Conservation (phyloP, 2,888 invertebrate genomes). For the Epistrophella euchroma region DNA sequence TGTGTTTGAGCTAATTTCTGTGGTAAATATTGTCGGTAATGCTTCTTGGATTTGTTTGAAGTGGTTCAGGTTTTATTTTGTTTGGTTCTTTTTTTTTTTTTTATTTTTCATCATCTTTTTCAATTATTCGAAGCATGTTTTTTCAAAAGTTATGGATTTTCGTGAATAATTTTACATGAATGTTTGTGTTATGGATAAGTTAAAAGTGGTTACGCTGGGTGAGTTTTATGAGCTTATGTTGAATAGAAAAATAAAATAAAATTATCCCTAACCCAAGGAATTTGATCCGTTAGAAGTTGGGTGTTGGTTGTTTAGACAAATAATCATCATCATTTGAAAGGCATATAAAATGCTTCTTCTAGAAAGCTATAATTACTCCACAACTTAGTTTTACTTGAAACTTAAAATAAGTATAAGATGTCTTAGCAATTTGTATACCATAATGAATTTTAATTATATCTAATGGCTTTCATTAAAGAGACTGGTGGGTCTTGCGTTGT, state of each 20-base stretch:
- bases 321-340: not conserved
- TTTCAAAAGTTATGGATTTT: slow-evolving; percentile 56
- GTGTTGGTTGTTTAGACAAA: not conserved
- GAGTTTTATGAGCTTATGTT: not conserved
- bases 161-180: slow-evolving; percentile 29
- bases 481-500: too few species aligned
- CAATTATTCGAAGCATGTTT: slow-evolving; percentile 24
- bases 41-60: slow-evolving; percentile 63
- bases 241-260: not conserved
- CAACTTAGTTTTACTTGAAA: not conserved
- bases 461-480: too few species aligned
- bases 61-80: slow-evolving; percentile 7
- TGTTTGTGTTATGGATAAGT: slow-evolving; percentile 24
- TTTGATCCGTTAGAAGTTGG: not conserved
- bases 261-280: not conserved
- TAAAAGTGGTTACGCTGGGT: slow-evolving; percentile 42
- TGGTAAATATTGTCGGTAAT: slow-evolving; percentile 64
- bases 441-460: too few species aligned
- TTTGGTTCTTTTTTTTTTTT: not conserved
- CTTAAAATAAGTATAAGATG: not conserved
- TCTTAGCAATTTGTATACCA: too few species aligned
- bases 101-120: slow-evolving; percentile 12
- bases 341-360: not conserved
- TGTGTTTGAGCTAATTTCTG: slow-evolving; percentile 62
- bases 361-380: not conserved